A percentile compares a stretch with the other conserved stretches of the same genome.
Evolutionary conservation across 2,113 vertebrate species (phyloP).

Genomic region (Oceanodroma tethys): DNA sequence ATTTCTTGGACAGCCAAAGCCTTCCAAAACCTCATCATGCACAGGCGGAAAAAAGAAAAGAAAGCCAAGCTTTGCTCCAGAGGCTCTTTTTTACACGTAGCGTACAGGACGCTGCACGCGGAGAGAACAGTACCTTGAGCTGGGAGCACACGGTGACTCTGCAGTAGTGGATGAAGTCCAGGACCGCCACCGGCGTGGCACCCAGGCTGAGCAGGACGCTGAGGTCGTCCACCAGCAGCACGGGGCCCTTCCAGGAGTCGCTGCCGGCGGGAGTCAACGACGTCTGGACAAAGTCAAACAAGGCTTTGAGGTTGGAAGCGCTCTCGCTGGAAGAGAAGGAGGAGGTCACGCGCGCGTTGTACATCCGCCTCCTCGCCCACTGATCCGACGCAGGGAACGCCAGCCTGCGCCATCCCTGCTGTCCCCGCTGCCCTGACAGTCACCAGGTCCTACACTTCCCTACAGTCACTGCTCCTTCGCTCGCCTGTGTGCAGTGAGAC

Average conservation of each 20-base stretch:
- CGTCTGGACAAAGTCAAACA: conserved; percentile 77
- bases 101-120: accelerated
- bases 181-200: conserved; percentile 46
- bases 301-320: conserved; percentile 55
- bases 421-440: background rate
- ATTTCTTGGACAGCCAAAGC: background rate
- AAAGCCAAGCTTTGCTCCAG: background rate
- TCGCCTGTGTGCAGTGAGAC: background rate
- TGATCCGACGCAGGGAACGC: accelerated
- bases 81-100: background rate
- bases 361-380: background rate
- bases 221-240: conserved; percentile 88
- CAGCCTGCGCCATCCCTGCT: background rate
- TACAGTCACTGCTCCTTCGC: background rate
- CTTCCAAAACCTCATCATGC: accelerated
- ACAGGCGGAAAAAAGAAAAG: accelerated
- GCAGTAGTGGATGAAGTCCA: conserved; percentile 94
- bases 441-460: background rate
- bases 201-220: conserved; percentile 88
- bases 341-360: accelerated
- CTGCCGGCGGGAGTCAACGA: conserved; percentile 21
- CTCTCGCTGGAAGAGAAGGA: conserved; percentile 60
- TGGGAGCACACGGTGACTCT: conserved; percentile 76
- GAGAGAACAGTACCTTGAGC: conserved; percentile 74
- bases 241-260: conserved; percentile 64